Evolutionary conservation across 2,113 vertebrate species (phyloP).

Genomic region (Chloebia gouldiae): DNA sequence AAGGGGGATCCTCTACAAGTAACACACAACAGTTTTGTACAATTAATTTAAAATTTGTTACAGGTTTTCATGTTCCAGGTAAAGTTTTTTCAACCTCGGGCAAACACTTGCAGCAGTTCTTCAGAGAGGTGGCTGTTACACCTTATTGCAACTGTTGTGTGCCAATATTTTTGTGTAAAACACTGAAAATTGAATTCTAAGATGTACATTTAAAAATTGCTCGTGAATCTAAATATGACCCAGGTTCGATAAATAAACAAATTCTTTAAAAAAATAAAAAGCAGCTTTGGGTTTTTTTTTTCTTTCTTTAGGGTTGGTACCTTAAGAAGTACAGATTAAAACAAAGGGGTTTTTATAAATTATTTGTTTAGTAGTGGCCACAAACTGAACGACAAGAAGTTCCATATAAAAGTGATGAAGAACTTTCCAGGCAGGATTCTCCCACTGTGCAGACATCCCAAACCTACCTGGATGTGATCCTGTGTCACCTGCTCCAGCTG

Average conservation of each 20-base stretch:
- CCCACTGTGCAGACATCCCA: not conserved
- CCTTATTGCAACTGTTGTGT: conserved; percentile 69
- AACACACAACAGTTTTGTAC: conserved; percentile 83
- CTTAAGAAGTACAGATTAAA: not conserved
- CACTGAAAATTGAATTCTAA: conserved; percentile 77
- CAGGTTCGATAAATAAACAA: conserved; percentile 91
- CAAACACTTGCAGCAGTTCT: conserved; percentile 74
- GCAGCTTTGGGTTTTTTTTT: not conserved
- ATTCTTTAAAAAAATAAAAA: conserved; percentile 80
- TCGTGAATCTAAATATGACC: conserved; percentile 82
- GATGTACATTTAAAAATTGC: conserved; percentile 84
- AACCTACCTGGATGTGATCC: too few relatives aligned
- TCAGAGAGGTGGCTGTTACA: conserved; percentile 62
- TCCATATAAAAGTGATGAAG: not conserved
- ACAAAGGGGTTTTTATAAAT: not conserved
- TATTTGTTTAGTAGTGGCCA: not conserved
- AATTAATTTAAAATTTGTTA: conserved; percentile 84
- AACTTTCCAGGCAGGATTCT: not conserved
- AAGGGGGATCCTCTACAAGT: conserved; percentile 73
- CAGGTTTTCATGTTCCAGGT: conserved; percentile 81
- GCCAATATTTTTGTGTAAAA: conserved; percentile 73
- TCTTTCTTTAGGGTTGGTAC: too few relatives aligned
- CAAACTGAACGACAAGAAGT: not conserved
- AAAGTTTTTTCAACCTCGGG: conserved; percentile 76
- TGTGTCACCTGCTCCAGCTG: not conserved